Percentiles rank a stretch among this genome's conserved stretches.
These are phyloP conservation scores for Entosphenus tridentatus DNA, from an alignment of 2,113 vertebrate genomes.

Conservation along the genomic window DNA sequence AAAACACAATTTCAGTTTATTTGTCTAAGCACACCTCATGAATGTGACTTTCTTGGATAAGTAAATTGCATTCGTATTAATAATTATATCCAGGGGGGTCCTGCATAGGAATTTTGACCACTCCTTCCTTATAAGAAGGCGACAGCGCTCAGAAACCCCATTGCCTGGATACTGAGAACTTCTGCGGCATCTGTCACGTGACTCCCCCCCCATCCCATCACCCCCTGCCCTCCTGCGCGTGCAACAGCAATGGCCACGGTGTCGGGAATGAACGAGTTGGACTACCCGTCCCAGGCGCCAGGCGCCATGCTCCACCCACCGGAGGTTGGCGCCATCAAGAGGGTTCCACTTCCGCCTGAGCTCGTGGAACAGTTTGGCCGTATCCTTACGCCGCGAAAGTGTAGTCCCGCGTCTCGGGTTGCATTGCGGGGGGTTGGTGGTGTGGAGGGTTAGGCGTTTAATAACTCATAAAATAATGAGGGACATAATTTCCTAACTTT, in stretches of 20 bases:
- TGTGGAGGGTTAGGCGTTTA: too few relatives aligned
- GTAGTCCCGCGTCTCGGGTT: too few relatives aligned
- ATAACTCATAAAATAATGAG: too few relatives aligned
- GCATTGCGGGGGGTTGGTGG: too few relatives aligned
- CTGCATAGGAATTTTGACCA: neutral
- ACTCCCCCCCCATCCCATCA: neutral
- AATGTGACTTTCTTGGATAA: too few relatives aligned
- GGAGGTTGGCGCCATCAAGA: constrained; percentile 55
- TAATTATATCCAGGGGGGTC: too few relatives aligned
- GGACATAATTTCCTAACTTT: too few relatives aligned
- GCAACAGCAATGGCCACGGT: constrained; percentile 49
- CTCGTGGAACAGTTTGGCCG: constrained; percentile 88
- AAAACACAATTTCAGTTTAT: too few relatives aligned
- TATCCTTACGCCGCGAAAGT: constrained; percentile 34
- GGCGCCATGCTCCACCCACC: constrained; percentile 61
- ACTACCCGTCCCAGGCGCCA: constrained; percentile 79
- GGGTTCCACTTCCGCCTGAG: constrained; percentile 76
- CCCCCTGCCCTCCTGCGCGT: constrained; percentile 8
- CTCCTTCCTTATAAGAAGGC: neutral
- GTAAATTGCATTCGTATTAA: too few relatives aligned
- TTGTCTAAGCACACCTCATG: too few relatives aligned
- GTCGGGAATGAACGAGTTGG: constrained; percentile 85
- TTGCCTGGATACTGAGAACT: neutral
- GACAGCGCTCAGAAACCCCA: neutral
- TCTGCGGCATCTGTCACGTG: neutral